Evolutionary conservation across 2,113 vertebrate genomes (phyloP).

Genomic region (Phylloscopus whistleri): DNA sequence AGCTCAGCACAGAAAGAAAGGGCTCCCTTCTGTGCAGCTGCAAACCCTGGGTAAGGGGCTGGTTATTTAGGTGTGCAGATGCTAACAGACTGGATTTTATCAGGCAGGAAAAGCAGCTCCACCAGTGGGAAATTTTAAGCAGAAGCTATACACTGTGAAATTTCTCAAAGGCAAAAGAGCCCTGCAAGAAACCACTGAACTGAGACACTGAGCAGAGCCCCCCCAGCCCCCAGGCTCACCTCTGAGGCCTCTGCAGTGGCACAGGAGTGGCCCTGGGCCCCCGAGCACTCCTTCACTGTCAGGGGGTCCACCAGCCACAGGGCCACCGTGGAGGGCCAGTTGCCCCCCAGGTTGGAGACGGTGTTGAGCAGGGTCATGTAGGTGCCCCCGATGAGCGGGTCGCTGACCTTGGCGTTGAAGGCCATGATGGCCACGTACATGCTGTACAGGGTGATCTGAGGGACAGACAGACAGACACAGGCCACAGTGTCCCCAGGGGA

Average conservation of each 20-base stretch:
- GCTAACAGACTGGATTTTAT: background rate
- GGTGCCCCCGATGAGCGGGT: slow-evolving; percentile 94
- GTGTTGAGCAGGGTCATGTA: slow-evolving; percentile 99
- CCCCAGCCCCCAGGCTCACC: slow-evolving; percentile 71
- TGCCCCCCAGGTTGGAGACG: slow-evolving; percentile 92
- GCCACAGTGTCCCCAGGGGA: background rate
- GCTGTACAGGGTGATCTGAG: slow-evolving; percentile 87
- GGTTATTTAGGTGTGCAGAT: background rate
- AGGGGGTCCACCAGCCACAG: slow-evolving; percentile 96
- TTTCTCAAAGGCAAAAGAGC: background rate
- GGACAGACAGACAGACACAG: background rate
- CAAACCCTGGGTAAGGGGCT: background rate
- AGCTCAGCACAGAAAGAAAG: background rate
- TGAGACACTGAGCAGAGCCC: background rate
- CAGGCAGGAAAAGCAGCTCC: background rate
- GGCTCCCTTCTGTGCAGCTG: background rate
- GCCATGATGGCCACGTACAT: slow-evolving; percentile 98
- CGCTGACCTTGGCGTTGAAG: slow-evolving; percentile 96
- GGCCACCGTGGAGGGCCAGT: slow-evolving; percentile 94
- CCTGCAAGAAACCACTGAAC: background rate
- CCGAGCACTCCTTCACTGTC: slow-evolving; percentile 88
- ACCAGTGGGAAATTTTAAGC: background rate
- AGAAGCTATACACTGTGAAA: background rate
- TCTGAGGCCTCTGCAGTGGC: slow-evolving; percentile 72
- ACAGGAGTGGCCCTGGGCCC: slow-evolving; percentile 81